phyloP scores from a whole-genome alignment of 2,113 vertebrate genomes.

The Forbesichthys agassizii region DNA sequence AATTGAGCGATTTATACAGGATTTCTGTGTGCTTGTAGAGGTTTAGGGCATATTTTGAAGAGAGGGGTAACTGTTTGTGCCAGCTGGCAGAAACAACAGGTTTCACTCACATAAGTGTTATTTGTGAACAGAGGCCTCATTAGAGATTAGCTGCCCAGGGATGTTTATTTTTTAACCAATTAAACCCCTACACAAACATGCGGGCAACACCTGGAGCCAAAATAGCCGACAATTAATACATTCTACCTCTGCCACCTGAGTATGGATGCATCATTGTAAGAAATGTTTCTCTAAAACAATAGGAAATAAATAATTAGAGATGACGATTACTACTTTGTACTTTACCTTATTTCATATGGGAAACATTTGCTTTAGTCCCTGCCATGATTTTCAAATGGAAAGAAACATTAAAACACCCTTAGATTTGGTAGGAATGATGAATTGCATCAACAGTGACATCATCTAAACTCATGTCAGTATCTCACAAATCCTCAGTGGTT shows the following conservation, averaged over 20 bases:
- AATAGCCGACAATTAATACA: constrained; percentile 29
- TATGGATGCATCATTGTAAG: constrained; percentile 5
- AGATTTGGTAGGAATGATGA: constrained; percentile 15
- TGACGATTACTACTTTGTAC: too few species aligned
- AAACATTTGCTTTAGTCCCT: not conserved
- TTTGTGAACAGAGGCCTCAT: constrained; percentile 64
- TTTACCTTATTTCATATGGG: too few species aligned
- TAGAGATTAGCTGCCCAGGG: constrained; percentile 54
- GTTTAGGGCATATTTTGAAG: constrained; percentile 24
- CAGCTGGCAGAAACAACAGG: constrained; percentile 53
- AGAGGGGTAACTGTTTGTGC: constrained; percentile 28
- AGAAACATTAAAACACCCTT: not conserved
- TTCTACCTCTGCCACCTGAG: constrained; percentile 17
- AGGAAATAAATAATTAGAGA: not conserved
- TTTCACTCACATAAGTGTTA: constrained; percentile 58
- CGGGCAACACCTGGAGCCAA: constrained; percentile 72
- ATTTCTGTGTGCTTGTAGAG: constrained; percentile 15
- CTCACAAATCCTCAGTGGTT: constrained; percentile 22
- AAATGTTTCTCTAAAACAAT: constrained; percentile 5
- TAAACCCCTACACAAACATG: constrained; percentile 56
- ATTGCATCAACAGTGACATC: constrained; percentile 13
- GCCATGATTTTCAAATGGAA: constrained; percentile 26
- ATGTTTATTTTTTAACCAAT: constrained; percentile 63
- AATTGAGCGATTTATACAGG: constrained; percentile 16
- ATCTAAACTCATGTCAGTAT: constrained; percentile 12